These are phyloP conservation scores for Corythoichthys intestinalis DNA, from an alignment of 2,113 vertebrate species.

Conservation along the genomic window DNA sequence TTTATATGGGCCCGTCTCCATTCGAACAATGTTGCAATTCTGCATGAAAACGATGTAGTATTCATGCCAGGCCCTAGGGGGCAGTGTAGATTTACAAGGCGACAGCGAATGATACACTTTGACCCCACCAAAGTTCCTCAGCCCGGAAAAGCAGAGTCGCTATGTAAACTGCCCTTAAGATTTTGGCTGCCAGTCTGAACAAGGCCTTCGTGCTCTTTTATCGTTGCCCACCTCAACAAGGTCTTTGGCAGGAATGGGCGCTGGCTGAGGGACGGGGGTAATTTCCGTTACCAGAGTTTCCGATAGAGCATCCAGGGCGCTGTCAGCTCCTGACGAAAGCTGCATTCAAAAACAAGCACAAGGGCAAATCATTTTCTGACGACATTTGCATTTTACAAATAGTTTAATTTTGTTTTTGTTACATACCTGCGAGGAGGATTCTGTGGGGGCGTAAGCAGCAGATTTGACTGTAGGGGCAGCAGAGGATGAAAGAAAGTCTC, in stretches of 20 bases:
- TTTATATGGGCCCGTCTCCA: no score
- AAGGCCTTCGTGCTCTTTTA: not conserved
- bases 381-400: not conserved
- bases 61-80: no score
- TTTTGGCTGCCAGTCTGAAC: no score
- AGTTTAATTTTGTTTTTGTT: not conserved
- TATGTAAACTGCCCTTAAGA: no score
- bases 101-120: no score
- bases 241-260: conserved; percentile 46
- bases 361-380: conserved; percentile 1
- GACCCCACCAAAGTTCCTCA: no score
- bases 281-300: conserved; percentile 60
- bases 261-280: conserved; percentile 45
- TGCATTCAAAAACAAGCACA: conserved; percentile 25
- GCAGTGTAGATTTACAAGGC: no score
- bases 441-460: conserved; percentile 24
- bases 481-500: conserved; percentile 54
- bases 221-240: conserved; percentile 61
- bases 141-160: no score
- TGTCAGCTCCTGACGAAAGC: conserved; percentile 41
- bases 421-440: conserved; percentile 40
- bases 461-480: conserved; percentile 58
- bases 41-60: no score
- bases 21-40: no score
- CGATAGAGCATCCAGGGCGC: conserved; percentile 69